Percentiles rank a stretch among this genome's conserved stretches.
Conservation (phyloP, 2,888 invertebrate species). For the Thera obeliscata region DNA sequence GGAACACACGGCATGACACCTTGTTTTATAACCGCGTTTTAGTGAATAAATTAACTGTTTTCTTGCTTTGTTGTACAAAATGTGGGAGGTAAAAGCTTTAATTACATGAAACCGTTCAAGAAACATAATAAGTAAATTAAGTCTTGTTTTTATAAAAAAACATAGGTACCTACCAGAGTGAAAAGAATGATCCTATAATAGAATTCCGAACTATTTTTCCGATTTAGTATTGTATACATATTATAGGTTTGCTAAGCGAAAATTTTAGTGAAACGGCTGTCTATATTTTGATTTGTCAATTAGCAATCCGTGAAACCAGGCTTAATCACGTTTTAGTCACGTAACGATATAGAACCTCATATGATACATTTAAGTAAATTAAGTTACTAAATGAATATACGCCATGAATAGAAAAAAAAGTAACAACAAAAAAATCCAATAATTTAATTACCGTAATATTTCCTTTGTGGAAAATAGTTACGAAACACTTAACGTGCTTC, state of each 20-base stretch:
- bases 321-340: too few species aligned
- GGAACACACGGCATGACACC: constrained; percentile 43
- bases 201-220: background rate
- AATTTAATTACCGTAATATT: too few species aligned
- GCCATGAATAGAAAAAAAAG: too few species aligned
- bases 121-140: background rate
- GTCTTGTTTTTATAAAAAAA: background rate
- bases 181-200: background rate
- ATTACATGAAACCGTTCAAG: background rate
- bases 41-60: constrained; percentile 41
- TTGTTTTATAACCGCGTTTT: constrained; percentile 46
- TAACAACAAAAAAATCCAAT: too few species aligned
- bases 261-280: too few species aligned
- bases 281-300: too few species aligned
- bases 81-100: constrained; percentile 10
- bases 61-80: constrained; percentile 32
- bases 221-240: too few species aligned
- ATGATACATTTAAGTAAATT: too few species aligned
- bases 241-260: too few species aligned
- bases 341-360: too few species aligned
- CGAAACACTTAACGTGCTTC: background rate
- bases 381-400: too few species aligned
- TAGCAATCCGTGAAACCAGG: too few species aligned
- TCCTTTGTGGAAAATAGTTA: background rate
- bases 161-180: background rate